A percentile compares a stretch with the other conserved stretches of the same genome.
These are phyloP conservation scores for Rhinopomastus cyanomelas DNA, from an alignment of 2,113 vertebrate species.

Conservation along the genomic window DNA sequence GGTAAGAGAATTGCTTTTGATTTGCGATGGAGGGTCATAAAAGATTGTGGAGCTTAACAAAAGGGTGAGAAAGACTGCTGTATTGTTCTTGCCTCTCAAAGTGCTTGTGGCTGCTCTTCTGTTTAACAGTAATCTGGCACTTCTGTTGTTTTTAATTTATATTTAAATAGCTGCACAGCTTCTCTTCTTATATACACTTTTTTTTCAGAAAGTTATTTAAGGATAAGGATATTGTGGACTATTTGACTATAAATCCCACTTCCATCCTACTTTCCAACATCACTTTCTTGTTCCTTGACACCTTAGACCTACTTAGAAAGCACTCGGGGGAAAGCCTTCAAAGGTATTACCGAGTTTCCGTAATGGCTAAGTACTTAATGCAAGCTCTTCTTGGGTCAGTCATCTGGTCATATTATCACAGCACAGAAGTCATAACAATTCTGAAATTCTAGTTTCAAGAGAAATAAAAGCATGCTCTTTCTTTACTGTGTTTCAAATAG, in stretches of 20 bases:
- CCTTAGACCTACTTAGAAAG: neutral
- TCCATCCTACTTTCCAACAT: neutral
- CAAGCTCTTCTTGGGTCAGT: neutral
- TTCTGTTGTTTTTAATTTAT: neutral
- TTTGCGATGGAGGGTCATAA: neutral
- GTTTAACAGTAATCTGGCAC: neutral
- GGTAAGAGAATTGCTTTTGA: constrained; percentile 71
- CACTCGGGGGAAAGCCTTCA: neutral
- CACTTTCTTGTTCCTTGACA: neutral
- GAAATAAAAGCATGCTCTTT: neutral
- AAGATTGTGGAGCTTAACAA: neutral
- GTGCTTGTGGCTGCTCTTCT: neutral
- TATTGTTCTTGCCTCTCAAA: neutral
- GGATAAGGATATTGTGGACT: neutral
- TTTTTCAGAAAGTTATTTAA: neutral
- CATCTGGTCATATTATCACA: neutral
- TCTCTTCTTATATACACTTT: neutral
- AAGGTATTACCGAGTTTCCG: neutral
- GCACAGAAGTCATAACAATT: neutral
- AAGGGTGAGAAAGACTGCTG: neutral
- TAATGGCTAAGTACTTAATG: neutral
- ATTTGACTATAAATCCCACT: neutral
- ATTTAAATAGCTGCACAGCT: neutral
- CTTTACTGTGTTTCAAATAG: neutral
- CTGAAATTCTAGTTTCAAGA: neutral